Percentiles rank a stretch among this genome's conserved stretches.
phyloP scores from a whole-genome alignment of 1,140 invertebrate species.

The Brachionus manjavacas region DNA sequence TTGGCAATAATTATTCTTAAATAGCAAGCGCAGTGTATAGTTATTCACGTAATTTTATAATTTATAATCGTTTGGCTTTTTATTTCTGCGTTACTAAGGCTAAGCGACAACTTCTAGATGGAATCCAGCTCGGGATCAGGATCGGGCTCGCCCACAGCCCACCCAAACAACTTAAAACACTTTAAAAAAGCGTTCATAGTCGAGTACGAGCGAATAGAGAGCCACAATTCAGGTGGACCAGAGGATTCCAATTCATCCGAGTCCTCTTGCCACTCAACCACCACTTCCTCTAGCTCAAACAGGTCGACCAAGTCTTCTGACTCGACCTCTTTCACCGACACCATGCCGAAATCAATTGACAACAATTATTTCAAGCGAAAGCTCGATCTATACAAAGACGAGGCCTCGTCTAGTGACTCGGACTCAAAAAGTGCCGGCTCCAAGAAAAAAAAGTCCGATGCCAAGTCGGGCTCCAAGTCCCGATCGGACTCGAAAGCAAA shows the following conservation, averaged over 20 bases:
- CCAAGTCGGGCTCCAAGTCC: background rate
- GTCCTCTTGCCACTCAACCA: background rate
- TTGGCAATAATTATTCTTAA: background rate
- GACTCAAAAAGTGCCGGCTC: background rate
- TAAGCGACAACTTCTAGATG: background rate
- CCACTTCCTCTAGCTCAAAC: background rate
- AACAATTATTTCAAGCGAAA: constrained; percentile 16
- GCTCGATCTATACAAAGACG: constrained; percentile 5
- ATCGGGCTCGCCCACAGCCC: background rate
- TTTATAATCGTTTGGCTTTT: background rate
- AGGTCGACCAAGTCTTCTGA: background rate
- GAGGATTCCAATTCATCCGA: background rate
- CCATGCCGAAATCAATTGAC: background rate
- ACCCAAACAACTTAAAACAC: background rate
- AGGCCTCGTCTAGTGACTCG: background rate
- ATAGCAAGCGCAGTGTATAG: background rate
- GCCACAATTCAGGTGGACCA: background rate
- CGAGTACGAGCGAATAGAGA: constrained; percentile 32
- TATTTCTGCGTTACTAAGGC: background rate
- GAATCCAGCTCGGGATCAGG: background rate
- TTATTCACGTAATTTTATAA: background rate
- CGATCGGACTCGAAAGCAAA: background rate
- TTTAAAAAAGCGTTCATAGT: constrained; percentile 40
- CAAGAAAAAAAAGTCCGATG: background rate
- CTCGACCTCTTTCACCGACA: background rate